These are phyloP conservation scores for Nasalis larvatus DNA, from an alignment of 2,113 vertebrate genomes.

Conservation along the genomic window DNA sequence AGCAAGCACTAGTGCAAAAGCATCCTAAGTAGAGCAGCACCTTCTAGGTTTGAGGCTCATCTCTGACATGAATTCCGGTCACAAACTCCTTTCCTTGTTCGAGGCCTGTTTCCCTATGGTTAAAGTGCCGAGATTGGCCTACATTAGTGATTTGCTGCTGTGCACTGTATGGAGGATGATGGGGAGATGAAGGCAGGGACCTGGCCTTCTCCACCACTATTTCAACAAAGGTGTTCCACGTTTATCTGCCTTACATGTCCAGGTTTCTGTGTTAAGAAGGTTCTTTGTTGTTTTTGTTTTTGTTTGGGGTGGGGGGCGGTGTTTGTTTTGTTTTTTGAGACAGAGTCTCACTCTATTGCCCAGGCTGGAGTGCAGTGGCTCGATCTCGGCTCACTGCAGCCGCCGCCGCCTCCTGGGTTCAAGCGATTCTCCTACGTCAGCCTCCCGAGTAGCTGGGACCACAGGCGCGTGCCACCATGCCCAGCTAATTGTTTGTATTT, in stretches of 20 bases:
- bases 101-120: neutral
- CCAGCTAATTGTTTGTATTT: no score
- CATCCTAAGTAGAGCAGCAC: neutral
- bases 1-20: neutral
- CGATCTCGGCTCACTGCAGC: no score
- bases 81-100: neutral
- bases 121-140: neutral
- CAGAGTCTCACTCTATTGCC: no score
- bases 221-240: neutral
- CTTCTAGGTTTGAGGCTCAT: neutral
- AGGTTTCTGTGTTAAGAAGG: neutral
- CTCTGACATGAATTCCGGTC: neutral
- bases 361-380: no score
- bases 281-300: no score
- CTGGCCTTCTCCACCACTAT: no score
- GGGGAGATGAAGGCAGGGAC: neutral
- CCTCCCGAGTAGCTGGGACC: no score
- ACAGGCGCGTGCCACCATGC: no score
- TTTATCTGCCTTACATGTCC: neutral
- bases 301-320: no score
- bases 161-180: neutral
- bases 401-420: no score
- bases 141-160: neutral
- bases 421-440: no score
- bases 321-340: no score